Evolutionary conservation across 2,113 vertebrate species (phyloP).

Genomic region (Macrotis lagotis): DNA sequence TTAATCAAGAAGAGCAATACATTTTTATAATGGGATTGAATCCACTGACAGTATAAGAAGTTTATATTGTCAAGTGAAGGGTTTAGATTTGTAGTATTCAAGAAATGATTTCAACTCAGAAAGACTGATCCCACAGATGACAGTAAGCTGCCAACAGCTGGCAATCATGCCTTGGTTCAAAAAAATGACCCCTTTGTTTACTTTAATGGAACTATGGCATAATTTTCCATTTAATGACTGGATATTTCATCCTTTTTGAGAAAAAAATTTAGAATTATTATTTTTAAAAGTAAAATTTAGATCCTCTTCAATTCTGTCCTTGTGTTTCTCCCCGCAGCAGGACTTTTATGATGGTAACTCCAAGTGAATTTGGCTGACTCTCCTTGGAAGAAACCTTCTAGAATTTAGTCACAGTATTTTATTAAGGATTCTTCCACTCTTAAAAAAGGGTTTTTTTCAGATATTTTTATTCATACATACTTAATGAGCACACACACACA

Average conservation of each 20-base stretch:
- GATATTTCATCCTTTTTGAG: background rate
- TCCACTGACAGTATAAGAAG: background rate
- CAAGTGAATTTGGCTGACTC: background rate
- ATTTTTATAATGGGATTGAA: constrained; percentile 41
- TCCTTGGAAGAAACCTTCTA: background rate
- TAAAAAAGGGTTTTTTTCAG: too few relatives aligned
- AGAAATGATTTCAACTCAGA: constrained; percentile 35
- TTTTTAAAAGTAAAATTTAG: background rate
- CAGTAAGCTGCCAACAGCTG: background rate
- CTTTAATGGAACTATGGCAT: background rate
- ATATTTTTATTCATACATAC: too few relatives aligned
- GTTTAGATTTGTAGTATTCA: constrained; percentile 1
- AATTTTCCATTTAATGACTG: background rate
- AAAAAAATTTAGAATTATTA: background rate
- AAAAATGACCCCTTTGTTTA: background rate
- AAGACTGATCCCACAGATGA: background rate
- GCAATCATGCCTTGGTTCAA: background rate
- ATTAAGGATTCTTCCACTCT: background rate
- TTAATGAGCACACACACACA: too few relatives aligned
- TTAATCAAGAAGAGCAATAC: background rate
- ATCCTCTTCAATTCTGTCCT: background rate
- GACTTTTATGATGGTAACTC: background rate
- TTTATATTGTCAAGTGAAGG: constrained; percentile 18
- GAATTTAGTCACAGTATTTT: background rate
- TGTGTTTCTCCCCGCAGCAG: background rate